A percentile compares a stretch with the other conserved stretches of the same genome.
phyloP scores from a whole-genome alignment of 2,797 vertebrate genomes.

The Neosilurus hyrtlii region DNA sequence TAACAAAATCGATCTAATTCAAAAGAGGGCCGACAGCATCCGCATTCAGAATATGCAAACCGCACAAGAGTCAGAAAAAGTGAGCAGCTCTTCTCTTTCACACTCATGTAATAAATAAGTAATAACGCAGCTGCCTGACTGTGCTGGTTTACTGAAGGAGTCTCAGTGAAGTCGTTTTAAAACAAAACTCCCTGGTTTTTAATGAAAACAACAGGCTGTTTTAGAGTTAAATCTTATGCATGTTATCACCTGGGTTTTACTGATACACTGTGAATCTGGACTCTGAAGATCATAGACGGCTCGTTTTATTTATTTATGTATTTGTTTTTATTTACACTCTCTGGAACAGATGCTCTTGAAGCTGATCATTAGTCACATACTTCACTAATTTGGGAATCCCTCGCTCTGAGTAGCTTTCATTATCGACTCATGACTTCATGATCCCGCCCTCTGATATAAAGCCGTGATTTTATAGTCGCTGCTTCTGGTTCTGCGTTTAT shows the following conservation, averaged over 20 bases:
- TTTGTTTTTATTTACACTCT: neutral
- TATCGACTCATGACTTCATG: conserved; percentile 9
- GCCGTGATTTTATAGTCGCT: neutral
- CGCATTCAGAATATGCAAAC: no score
- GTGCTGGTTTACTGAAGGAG: no score
- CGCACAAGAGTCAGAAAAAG: no score
- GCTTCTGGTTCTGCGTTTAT: neutral
- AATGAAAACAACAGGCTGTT: no score
- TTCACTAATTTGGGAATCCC: conserved; percentile 60
- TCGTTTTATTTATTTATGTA: neutral
- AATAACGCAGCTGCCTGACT: no score
- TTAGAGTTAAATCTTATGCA: no score
- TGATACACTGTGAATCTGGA: neutral
- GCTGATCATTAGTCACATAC: conserved; percentile 2
- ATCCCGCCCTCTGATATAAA: conserved; percentile 27
- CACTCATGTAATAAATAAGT: no score
- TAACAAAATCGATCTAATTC: neutral
- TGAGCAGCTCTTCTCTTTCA: no score
- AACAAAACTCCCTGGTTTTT: no score
- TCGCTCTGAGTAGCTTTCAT: neutral
- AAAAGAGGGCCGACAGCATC: neutral
- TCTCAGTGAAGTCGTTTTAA: no score
- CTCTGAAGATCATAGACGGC: neutral
- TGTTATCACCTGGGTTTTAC: neutral
- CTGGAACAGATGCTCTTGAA: neutral